Evolutionary conservation across 2,113 vertebrate genomes (phyloP).

Genomic region (Microtus richardsoni): DNA sequence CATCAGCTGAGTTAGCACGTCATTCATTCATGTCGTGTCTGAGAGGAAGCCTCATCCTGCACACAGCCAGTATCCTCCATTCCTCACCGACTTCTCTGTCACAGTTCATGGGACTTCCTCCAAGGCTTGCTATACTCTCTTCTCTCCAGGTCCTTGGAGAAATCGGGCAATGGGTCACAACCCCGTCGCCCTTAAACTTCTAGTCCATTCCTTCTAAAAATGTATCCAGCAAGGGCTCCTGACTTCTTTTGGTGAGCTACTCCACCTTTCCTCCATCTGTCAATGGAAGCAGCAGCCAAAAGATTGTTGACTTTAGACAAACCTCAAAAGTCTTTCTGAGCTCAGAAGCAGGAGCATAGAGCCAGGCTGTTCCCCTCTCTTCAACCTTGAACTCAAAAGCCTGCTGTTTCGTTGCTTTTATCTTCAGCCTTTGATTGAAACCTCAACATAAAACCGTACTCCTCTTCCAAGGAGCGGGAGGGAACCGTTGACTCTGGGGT

Average conservation of each 20-base stretch:
- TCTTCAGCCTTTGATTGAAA: slow-evolving; percentile 50
- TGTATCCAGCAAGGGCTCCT: not conserved
- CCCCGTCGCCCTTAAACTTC: not conserved
- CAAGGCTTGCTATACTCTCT: not conserved
- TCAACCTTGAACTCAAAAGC: slow-evolving; percentile 23
- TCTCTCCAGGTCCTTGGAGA: not conserved
- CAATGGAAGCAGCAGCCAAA: slow-evolving; percentile 38
- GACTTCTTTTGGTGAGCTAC: slow-evolving; percentile 43
- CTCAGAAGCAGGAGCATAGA: not conserved
- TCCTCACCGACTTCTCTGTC: not conserved
- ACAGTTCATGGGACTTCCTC: not conserved
- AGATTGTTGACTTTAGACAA: slow-evolving; percentile 43
- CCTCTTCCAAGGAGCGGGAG: not conserved
- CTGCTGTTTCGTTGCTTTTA: slow-evolving; percentile 47
- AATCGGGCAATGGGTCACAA: not conserved
- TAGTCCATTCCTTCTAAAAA: not conserved
- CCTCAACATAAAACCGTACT: not conserved
- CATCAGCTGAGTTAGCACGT: not conserved
- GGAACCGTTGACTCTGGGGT: not conserved
- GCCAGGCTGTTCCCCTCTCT: not conserved
- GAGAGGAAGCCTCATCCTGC: not conserved
- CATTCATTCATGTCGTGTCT: not conserved
- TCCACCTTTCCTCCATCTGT: slow-evolving; percentile 37
- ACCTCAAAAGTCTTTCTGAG: slow-evolving; percentile 23
- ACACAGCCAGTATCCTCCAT: not conserved